Evolutionary conservation across 2,888 invertebrate species (phyloP), one percentile per base, ranked within the genome.

Genomic region (Resseliella maxima): DNA sequence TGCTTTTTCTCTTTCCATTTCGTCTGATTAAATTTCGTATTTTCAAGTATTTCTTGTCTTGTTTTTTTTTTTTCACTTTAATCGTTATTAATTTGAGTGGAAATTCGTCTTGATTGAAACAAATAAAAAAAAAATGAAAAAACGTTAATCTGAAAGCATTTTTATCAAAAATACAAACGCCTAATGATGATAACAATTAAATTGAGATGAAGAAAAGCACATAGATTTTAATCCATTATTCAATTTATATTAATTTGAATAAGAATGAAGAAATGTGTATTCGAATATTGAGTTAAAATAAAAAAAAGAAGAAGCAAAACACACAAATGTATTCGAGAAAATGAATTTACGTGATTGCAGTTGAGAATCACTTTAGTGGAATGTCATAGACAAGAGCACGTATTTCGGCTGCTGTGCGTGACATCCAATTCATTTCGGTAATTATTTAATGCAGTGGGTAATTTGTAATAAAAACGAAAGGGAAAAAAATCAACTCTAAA

Each of bases 401-500:
- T 83, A 83, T 83, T 83, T 83, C 6, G 38, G 38, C 36, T 83
- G 83, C 38, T 83, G 83, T 83, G 83, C 83, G 83, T 83, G 83
- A 83, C 83, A 83, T 83, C 24, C 83, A 83, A 83, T 83, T 83
- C 83, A 83, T 83, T 83, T 83, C 83, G 83, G 83, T 83, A 83
- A 83, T 83, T 83, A 83, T 83, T 38, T 38, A 38, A 83, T 83
- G 72, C 24, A 35, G 31, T 72, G 72, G 72, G 35, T 36, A 72
- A 72, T 72, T 72, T 72, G 83, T 83, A 83, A 83, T 38, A 38
- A 38, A 83, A 24, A 35, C n/a, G 24, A 35, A 72, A 72, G 18
- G 35, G 15, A 8, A 15, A 72, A 18, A 35, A 24, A 59, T 6
- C n/a, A 5, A 59, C 59, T 8, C 24, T 24, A 24, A 59, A 72